phyloP scores from a whole-genome alignment of 1,140 invertebrate species.

The Monomorium pharaonis region DNA sequence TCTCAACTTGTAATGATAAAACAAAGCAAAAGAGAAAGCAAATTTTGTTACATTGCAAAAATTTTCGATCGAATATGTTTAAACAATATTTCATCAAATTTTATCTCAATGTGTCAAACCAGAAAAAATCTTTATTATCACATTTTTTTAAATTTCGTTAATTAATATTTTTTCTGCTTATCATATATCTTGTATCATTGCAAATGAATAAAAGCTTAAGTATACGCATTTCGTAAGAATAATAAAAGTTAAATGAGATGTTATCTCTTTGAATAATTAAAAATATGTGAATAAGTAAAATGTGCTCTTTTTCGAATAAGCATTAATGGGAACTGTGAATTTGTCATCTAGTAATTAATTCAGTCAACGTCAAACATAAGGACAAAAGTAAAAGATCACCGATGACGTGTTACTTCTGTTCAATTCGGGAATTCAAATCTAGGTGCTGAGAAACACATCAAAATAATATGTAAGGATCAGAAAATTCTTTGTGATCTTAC shows the following conservation, averaged over 20 bases:
- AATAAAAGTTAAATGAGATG: not conserved
- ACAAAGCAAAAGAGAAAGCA: not conserved
- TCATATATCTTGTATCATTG: not conserved
- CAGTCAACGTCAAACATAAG: not conserved
- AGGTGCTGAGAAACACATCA: constrained; percentile 9
- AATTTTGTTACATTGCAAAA: not conserved
- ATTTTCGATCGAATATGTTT: not conserved
- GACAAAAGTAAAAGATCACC: not conserved
- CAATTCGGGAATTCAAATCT: constrained; percentile 50
- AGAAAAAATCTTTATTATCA: not conserved
- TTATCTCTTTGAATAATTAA: not conserved
- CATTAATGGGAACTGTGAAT: not conserved
- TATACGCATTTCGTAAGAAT: not conserved
- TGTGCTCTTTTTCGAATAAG: not conserved
- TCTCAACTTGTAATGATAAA: not conserved
- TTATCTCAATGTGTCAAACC: not conserved
- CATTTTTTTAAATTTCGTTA: not conserved
- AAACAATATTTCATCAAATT: not conserved
- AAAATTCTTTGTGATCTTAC: constrained; percentile 73
- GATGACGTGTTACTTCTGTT: constrained; percentile 13
- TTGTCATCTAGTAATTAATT: not conserved
- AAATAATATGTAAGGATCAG: constrained; percentile 44
- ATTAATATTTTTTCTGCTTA: not conserved
- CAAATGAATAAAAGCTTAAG: not conserved
- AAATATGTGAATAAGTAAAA: constrained; percentile 1